Evolutionary conservation across 2,113 vertebrate genomes (phyloP).

Genomic region (Leptosomus discolor): DNA sequence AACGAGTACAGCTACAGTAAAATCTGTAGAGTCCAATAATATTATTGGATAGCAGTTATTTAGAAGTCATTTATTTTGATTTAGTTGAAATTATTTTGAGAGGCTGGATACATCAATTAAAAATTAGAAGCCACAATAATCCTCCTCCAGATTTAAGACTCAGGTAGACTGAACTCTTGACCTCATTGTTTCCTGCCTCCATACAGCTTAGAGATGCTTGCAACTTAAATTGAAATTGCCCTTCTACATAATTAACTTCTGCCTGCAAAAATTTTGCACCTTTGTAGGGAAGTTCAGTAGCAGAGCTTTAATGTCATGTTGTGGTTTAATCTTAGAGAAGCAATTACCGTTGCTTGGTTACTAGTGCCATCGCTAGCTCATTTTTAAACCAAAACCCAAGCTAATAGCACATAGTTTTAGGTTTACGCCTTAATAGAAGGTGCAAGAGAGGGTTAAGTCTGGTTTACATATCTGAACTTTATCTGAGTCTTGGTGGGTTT

Average conservation of each 20-base stretch:
- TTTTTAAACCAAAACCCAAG: slow-evolving; percentile 50
- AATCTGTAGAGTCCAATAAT: neutral
- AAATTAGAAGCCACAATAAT: slow-evolving; percentile 8
- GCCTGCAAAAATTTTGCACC: slow-evolving; percentile 34
- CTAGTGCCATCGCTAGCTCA: slow-evolving; percentile 1
- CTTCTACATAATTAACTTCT: slow-evolving; percentile 59
- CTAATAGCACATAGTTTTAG: slow-evolving; percentile 17
- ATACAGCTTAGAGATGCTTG: neutral
- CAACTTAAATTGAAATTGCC: slow-evolving; percentile 18
- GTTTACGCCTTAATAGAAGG: slow-evolving; percentile 18
- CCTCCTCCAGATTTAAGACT: slow-evolving; percentile 35
- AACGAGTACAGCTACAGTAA: neutral
- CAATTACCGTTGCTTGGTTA: slow-evolving; percentile 49
- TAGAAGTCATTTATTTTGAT: slow-evolving; percentile 58
- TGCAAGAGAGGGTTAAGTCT: slow-evolving; percentile 4
- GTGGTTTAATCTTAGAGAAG: slow-evolving; percentile 52
- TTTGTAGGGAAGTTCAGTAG: slow-evolving; percentile 28
- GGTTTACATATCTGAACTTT: neutral
- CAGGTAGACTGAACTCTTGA: slow-evolving; percentile 24
- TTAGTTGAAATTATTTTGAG: slow-evolving; percentile 43
- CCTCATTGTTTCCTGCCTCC: neutral
- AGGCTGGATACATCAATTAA: slow-evolving; percentile 33
- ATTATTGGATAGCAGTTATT: slow-evolving; percentile 36
- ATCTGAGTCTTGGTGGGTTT: neutral
- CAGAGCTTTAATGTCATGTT: slow-evolving; percentile 42